phyloP scores from a whole-genome alignment of 1,140 invertebrate species.

The Pseudomyrmex gracilis region DNA sequence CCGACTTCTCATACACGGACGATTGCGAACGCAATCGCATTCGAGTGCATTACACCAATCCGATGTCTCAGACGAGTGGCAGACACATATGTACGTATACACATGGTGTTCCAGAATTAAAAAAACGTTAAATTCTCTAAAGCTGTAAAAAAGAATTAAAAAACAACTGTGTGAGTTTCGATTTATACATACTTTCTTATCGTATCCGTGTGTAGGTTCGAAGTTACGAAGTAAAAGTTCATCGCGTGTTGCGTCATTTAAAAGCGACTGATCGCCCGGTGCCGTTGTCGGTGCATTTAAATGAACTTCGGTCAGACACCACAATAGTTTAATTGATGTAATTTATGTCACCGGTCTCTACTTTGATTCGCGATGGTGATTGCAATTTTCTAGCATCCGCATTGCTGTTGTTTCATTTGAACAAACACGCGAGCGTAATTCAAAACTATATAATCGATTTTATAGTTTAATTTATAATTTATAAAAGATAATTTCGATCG shows the following conservation, averaged over 20 bases:
- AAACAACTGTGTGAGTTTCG: no score
- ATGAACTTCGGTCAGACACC: not conserved
- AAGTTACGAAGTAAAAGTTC: not conserved
- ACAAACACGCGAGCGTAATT: constrained; percentile 4
- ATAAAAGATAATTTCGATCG: not conserved
- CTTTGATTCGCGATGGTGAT: not conserved
- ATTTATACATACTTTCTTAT: no score
- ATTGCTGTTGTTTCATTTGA: not conserved
- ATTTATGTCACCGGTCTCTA: not conserved
- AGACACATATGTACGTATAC: not conserved
- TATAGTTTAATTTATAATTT: not conserved
- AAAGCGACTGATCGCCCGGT: not conserved
- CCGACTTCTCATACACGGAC: constrained; percentile 18
- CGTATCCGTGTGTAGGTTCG: not conserved
- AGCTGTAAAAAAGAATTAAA: no score
- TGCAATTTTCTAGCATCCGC: not conserved
- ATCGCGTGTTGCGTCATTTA: constrained; percentile 24
- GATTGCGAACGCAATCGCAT: constrained; percentile 33
- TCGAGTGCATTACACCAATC: constrained; percentile 38
- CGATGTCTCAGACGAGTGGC: not conserved
- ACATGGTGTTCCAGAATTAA: not conserved
- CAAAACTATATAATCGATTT: constrained; percentile 2
- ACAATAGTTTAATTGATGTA: not conserved
- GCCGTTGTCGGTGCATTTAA: not conserved
- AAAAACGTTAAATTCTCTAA: not conserved